Evolutionary conservation across 2,888 invertebrate species (phyloP).

Genomic region (Chaitophorus viminalis): DNA sequence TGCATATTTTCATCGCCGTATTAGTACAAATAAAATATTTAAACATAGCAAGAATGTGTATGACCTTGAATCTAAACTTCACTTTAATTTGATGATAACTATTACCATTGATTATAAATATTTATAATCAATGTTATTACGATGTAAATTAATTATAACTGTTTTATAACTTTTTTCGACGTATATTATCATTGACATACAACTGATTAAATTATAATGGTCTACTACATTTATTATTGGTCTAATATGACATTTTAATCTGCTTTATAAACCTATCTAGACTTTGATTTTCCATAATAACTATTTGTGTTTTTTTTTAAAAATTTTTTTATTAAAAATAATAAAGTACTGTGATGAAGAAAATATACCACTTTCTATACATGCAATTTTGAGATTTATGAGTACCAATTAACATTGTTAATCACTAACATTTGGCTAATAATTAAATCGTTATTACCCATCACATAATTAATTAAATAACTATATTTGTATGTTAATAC

Average conservation of each 20-base stretch:
- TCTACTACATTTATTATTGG: neutral
- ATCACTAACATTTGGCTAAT: neutral
- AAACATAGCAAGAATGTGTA: neutral
- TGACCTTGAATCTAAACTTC: neutral
- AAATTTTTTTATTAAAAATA: neutral
- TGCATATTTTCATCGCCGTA: constrained; percentile 32
- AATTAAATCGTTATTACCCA: neutral
- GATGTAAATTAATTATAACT: neutral
- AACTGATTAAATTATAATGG: constrained; percentile 11
- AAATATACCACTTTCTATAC: neutral
- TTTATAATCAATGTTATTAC: too few species aligned
- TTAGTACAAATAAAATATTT: too few species aligned
- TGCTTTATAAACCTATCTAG: neutral
- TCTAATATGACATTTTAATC: constrained; percentile 27
- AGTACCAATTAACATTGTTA: neutral
- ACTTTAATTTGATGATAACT: neutral
- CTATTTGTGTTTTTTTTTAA: neutral
- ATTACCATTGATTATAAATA: too few species aligned
- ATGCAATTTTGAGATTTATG: neutral
- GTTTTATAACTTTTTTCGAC: neutral
- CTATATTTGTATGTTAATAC: neutral
- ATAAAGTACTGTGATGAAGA: neutral
- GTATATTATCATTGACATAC: neutral
- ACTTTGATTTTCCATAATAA: neutral
- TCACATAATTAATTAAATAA: neutral